Base-by-base conservation (phyloP, 2,797 vertebrate species). In the Tapirus indicus region DNA sequence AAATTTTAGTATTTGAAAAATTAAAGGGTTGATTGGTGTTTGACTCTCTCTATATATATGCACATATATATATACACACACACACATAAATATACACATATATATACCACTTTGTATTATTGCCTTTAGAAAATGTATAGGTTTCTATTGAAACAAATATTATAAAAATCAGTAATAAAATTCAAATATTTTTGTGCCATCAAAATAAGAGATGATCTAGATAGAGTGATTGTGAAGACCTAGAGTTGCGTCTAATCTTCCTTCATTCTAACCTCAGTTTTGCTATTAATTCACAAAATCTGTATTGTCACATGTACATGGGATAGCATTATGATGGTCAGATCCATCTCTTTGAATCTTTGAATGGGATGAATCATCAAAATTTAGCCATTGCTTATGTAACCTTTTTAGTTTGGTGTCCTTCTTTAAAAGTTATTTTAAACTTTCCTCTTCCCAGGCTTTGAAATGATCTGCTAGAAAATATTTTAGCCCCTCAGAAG, bases 401-500 rank as follows among this genome's bases (percentile, higher is more conserved):
- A 69, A 71, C 29, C 25, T 94, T 54, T 78, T 92, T 71, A 91
- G 6, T 8, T 92, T 10, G 32, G 0, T 71, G 21, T 79, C 18
- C 38, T 95, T 75, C 56, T 82, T 85, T 64, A 85, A 90, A 88
- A 72, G 32, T 77, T 93, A 62, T 69, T 92, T 94, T 91, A 83
- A 97, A 75, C 11, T 92, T 87, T 60, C 29, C 23, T 78, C 29
- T 95, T 82, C 32, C 38, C 56, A 92, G 75, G 58, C 75, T 84
- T 84, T 95, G 23, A 95, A 75, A 66, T 97, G 47, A 96, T 72
- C 84, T 95, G 44, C 71, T 78, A 95, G 38, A 87, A 96, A 93
- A 69, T 68, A 38, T 35, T 68, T 72, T 88, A 95, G 38, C 44
- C 62, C 68, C 68, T 94, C 58, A 79, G 32, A 94, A 96, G 35